Percentiles rank a stretch among this genome's conserved stretches.
These are phyloP conservation scores for Synergus itoensis DNA, from an alignment of 2,888 invertebrate genomes.

Conservation along the genomic window DNA sequence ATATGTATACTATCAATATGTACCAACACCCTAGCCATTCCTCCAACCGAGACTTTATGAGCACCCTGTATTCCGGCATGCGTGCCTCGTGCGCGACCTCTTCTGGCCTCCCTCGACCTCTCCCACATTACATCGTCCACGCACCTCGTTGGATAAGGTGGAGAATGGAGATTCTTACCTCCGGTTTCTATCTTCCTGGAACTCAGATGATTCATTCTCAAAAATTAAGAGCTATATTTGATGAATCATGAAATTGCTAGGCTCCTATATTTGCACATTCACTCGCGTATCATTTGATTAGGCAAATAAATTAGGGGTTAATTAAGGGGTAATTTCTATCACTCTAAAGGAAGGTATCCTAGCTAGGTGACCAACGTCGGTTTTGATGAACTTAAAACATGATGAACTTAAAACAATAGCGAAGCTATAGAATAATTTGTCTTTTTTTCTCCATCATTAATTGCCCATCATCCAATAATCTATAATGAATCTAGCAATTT, in stretches of 20 bases:
- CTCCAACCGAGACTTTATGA: slow-evolving; percentile 69
- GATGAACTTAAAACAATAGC: neutral
- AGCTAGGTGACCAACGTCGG: too few species aligned
- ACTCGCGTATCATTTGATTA: slow-evolving; percentile 17
- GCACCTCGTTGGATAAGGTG: slow-evolving; percentile 51
- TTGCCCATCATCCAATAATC: slow-evolving; percentile 25
- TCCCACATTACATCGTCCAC: slow-evolving; percentile 71
- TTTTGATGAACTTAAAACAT: too few species aligned
- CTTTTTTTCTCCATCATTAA: neutral
- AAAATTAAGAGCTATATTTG: slow-evolving; percentile 27
- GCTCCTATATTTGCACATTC: neutral
- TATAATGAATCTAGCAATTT: slow-evolving; percentile 16
- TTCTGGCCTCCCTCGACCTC: slow-evolving; percentile 66
- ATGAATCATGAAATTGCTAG: slow-evolving; percentile 25
- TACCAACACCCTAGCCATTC: slow-evolving; percentile 48
- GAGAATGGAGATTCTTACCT: slow-evolving; percentile 35
- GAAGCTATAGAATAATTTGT: slow-evolving; percentile 5
- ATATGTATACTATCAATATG: slow-evolving; percentile 20
- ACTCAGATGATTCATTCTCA: slow-evolving; percentile 13
- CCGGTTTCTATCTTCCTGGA: slow-evolving; percentile 19
- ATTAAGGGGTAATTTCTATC: too few species aligned
- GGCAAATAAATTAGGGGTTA: neutral
- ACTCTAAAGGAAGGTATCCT: too few species aligned
- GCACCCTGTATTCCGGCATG: slow-evolving; percentile 69
- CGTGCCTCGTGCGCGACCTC: slow-evolving; percentile 67